phyloP scores from a whole-genome alignment of 2,888 invertebrate genomes.

The Linyphia triangularis region DNA sequence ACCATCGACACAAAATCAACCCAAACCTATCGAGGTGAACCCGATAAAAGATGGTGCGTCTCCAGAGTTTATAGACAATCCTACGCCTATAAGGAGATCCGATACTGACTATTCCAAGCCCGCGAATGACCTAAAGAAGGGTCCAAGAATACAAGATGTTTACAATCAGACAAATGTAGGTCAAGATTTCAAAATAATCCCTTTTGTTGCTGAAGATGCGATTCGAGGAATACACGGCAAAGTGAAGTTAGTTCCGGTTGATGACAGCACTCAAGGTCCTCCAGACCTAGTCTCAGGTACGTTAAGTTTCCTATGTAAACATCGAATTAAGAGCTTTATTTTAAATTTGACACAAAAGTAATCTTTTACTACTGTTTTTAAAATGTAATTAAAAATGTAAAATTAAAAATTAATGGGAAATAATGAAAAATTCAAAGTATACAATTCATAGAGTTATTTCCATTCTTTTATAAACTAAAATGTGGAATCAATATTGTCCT shows the following conservation, averaged over 20 bases:
- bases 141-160: slow-evolving; percentile 63
- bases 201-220: slow-evolving; percentile 73
- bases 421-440: no score
- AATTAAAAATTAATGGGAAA: no score
- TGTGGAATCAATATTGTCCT: no score
- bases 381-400: no score
- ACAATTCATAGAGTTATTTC: no score
- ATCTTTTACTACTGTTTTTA: no score
- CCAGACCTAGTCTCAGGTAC: slow-evolving; percentile 70
- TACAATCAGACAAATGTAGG: slow-evolving; percentile 28
- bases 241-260: background rate
- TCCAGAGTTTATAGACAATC: background rate
- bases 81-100: background rate
- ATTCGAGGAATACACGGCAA: slow-evolving; percentile 45
- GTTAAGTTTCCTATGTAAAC: no score
- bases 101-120: background rate
- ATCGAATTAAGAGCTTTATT: no score
- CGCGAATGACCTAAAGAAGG: slow-evolving; percentile 43
- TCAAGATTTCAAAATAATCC: slow-evolving; percentile 67
- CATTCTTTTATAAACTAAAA: no score
- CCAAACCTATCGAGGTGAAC: background rate
- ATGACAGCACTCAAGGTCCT: slow-evolving; percentile 38
- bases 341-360: no score
- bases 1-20: background rate
- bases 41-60: background rate